Base-by-base conservation (phyloP, 2,797 vertebrate species). In the Pseudocheirus occidentalis region DNA sequence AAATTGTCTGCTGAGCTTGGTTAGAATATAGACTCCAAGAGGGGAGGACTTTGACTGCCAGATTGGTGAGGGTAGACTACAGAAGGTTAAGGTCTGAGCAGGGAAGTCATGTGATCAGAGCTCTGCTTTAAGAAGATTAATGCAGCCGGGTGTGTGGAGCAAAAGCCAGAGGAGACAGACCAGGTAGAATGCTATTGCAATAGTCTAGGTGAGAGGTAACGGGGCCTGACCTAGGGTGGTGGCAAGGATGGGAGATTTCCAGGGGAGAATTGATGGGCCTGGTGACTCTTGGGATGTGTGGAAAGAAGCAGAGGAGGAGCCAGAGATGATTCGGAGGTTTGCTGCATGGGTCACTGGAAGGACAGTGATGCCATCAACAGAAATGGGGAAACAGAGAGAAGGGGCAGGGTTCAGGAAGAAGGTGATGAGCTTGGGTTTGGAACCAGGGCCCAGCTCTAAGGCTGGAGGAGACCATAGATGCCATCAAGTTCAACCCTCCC, bases 61-160 rank as follows among this genome's bases (percentile, higher is more conserved):
- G 24, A 9, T 50, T 50, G 24, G 27, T 21, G 40, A 87, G 3
- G 24, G 46, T 46, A 40, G 40, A 81, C 40, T 81, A 0, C 2
- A 46, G 66, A 81, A 81, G 40, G 66, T 46, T 27, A 27, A 81
- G 14, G 40, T 81, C 73, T 24, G 73, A 81, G 73, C 73, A 87
- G 40, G 40, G 24, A 87, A 11, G 40, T 87, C 73, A 46, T 10
- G 7, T 11, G 21, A 46, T 27, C 21, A 50, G 73, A 50, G 40
- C 21, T 50, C 40, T 87, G 24, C 95, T 94, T 91, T 92, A 90
- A 54, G 91, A 58, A 92, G 28, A 53, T 57, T 96, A 95, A 89
- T 87, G 28, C 24, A 40, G n/a, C 46, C 34, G 31, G 31, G 4
- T 81, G 55, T 92, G 62, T 90, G 94, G 73, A 94, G 87, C 90